These are phyloP conservation scores for Tachina lurida DNA, from an alignment of 2,888 invertebrate species.

Conservation along the genomic window DNA sequence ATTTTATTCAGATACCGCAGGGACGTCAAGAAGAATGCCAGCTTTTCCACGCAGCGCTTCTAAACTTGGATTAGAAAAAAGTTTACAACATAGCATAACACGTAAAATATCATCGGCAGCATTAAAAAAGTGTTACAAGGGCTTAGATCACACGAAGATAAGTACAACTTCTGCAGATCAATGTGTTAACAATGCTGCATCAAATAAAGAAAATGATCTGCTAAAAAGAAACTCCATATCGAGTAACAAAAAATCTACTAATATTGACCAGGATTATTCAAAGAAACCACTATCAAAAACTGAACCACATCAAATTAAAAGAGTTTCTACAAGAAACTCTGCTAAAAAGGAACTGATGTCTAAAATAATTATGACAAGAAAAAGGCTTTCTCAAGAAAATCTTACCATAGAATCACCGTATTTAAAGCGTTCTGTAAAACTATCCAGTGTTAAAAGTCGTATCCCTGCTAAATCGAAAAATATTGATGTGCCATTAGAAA, in stretches of 20 bases:
- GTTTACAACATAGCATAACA: neutral
- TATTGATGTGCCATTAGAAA: constrained; percentile 4
- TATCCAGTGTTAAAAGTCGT: constrained; percentile 41
- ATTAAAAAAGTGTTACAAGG: neutral
- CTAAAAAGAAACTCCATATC: constrained; percentile 28
- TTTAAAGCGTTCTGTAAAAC: neutral
- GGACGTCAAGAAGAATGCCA: neutral
- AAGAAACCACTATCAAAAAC: neutral
- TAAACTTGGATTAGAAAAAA: neutral
- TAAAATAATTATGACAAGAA: constrained; percentile 77
- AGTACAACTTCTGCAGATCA: neutral
- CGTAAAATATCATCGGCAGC: neutral
- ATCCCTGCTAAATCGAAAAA: constrained; percentile 46
- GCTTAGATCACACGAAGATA: neutral
- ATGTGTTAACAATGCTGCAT: constrained; percentile 4
- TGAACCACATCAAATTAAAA: constrained; percentile 3
- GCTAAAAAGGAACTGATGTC: constrained; percentile 74
- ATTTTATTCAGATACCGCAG: constrained; percentile 8
- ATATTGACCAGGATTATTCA: neutral
- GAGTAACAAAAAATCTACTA: neutral
- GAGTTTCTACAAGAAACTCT: constrained; percentile 75
- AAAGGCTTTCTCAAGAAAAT: constrained; percentile 80
- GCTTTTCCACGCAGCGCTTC: neutral
- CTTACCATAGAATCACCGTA: constrained; percentile 73
- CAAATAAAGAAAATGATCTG: constrained; percentile 45